These are phyloP conservation scores for Nesoenas mayeri DNA, from an alignment of 2,113 vertebrate genomes.

Conservation along the genomic window DNA sequence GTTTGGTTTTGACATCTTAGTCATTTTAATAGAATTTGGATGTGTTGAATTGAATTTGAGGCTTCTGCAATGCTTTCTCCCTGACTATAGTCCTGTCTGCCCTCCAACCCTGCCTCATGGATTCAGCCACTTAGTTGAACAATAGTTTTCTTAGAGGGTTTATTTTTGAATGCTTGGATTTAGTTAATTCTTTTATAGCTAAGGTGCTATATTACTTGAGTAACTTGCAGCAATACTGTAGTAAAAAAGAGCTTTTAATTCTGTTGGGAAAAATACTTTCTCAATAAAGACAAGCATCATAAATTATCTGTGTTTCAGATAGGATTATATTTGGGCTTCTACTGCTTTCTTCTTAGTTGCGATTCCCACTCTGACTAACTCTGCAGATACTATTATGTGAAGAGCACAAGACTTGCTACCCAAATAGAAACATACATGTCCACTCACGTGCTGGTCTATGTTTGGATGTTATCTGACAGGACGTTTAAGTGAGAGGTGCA, in stretches of 20 bases:
- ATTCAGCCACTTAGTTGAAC: background rate
- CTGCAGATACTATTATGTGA: background rate
- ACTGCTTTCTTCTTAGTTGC: background rate
- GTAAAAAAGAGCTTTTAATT: background rate
- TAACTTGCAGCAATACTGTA: background rate
- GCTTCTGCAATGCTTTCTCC: background rate
- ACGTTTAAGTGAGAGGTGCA: background rate
- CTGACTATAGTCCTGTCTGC: background rate
- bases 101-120: fast-evolving
- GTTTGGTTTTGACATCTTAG: background rate
- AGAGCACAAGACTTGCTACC: background rate
- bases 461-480: background rate
- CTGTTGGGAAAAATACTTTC: background rate
- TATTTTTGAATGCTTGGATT: background rate
- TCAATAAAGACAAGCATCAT: background rate
- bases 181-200: background rate
- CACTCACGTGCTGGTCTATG: background rate
- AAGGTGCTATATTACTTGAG: background rate
- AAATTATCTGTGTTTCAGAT: background rate
- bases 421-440: background rate
- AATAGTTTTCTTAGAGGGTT: background rate
- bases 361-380: background rate
- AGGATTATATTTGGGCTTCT: background rate
- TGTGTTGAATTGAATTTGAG: background rate
- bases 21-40: background rate